A percentile compares a stretch with the other conserved stretches of the same genome.
phyloP scores from a whole-genome alignment of 2,113 vertebrate species.

The Crotalus horridus region DNA sequence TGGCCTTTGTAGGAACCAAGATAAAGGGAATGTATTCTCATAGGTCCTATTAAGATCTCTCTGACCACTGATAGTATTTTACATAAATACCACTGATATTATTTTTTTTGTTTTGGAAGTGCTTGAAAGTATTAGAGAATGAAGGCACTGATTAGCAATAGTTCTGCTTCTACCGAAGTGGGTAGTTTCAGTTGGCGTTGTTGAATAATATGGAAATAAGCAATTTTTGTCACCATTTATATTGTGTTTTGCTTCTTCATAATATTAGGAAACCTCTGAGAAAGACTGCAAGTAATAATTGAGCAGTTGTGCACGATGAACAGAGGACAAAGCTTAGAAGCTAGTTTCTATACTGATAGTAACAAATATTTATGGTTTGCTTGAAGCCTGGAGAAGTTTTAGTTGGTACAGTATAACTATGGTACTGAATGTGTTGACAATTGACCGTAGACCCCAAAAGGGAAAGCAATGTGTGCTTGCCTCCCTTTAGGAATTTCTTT shows the following conservation, averaged over 20 bases:
- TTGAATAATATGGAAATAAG: too few relatives aligned
- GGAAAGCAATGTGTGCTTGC: background rate
- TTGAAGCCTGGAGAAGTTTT: background rate
- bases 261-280: background rate
- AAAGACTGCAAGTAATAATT: background rate
- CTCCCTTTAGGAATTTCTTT: background rate
- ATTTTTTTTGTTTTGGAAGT: too few relatives aligned
- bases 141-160: too few relatives aligned
- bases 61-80: too few relatives aligned
- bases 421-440: background rate
- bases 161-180: too few relatives aligned
- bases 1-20: too few relatives aligned
- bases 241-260: background rate
- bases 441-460: background rate
- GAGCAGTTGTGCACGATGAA: background rate
- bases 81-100: too few relatives aligned
- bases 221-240: background rate
- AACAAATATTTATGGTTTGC: background rate
- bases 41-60: too few relatives aligned
- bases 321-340: background rate
- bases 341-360: background rate
- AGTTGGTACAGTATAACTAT: background rate
- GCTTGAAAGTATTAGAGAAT: too few relatives aligned
- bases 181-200: too few relatives aligned
- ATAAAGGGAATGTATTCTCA: too few relatives aligned